phyloP scores from a whole-genome alignment of 1,140 invertebrate genomes.

The Idris sp. region DNA sequence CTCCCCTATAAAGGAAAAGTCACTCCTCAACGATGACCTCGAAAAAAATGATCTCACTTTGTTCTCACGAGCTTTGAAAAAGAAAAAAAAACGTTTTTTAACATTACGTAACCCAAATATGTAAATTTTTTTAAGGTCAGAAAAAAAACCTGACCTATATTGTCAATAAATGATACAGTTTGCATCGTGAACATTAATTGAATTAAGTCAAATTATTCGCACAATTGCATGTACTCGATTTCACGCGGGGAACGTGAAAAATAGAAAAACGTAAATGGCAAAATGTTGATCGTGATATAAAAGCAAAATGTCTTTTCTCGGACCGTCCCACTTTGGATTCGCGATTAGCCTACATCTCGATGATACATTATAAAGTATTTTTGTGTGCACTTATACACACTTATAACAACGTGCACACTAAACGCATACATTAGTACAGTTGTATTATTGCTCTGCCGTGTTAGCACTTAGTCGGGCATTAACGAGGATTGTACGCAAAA shows the following conservation, averaged over 20 bases:
- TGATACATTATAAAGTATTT: constrained; percentile 56
- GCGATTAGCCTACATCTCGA: constrained; percentile 63
- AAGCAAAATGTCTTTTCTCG: constrained; percentile 41
- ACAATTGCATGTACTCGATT: constrained; percentile 44
- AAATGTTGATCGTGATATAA: constrained; percentile 25
- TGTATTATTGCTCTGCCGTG: constrained; percentile 38
- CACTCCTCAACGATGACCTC: too few species aligned
- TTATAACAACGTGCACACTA: constrained; percentile 46
- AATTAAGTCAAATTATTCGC: constrained; percentile 22
- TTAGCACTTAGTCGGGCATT: constrained; percentile 52
- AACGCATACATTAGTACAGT: constrained; percentile 32
- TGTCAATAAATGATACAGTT: constrained; percentile 12
- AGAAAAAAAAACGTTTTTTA: too few species aligned
- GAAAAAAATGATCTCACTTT: too few species aligned
- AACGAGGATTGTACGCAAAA: constrained; percentile 25
- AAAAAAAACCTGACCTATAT: too few species aligned
- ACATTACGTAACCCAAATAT: too few species aligned
- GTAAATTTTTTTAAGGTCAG: too few species aligned
- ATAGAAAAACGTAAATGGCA: constrained; percentile 1
- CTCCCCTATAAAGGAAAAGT: too few species aligned
- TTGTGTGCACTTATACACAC: too few species aligned
- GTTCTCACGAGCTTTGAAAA: too few species aligned
- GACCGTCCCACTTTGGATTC: constrained; percentile 52
- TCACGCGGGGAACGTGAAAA: constrained; percentile 17
- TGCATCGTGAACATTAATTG: constrained; percentile 25